Conservation (phyloP, 2,113 vertebrate species). For the Pteropus alecto region DNA sequence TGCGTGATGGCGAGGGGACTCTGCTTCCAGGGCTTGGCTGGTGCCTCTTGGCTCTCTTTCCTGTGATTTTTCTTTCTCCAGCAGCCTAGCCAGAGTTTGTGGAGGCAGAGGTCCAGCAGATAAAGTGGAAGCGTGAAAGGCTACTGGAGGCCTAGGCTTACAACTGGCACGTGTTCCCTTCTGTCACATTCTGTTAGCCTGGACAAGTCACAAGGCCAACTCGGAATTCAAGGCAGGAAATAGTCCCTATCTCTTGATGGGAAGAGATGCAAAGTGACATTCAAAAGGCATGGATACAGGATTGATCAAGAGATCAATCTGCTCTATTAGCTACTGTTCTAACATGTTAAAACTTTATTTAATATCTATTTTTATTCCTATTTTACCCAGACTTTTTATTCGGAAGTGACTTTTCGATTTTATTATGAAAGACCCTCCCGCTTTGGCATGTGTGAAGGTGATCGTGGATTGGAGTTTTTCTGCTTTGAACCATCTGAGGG, state of each 20-base stretch:
- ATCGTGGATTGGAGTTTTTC: not conserved
- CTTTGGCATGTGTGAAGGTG: not conserved
- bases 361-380: not conserved
- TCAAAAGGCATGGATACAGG: not conserved
- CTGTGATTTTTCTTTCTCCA: not conserved
- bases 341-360: not conserved
- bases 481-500: not conserved
- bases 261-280: not conserved
- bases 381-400: not conserved
- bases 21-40: not conserved
- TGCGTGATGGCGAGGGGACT: fast-evolving
- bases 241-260: not conserved
- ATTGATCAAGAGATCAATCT: too few species aligned
- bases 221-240: not conserved
- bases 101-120: not conserved
- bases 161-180: not conserved
- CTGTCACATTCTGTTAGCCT: not conserved
- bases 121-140: not conserved
- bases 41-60: not conserved
- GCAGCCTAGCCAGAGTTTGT: not conserved
- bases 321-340: not conserved
- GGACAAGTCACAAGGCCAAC: not conserved
- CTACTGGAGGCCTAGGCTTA: not conserved
- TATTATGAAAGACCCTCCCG: not conserved
- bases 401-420: not conserved